A percentile compares a stretch with the other conserved stretches of the same genome.
phyloP scores from a whole-genome alignment of 1,140 invertebrate species.

The Lasaia peninsularis region DNA sequence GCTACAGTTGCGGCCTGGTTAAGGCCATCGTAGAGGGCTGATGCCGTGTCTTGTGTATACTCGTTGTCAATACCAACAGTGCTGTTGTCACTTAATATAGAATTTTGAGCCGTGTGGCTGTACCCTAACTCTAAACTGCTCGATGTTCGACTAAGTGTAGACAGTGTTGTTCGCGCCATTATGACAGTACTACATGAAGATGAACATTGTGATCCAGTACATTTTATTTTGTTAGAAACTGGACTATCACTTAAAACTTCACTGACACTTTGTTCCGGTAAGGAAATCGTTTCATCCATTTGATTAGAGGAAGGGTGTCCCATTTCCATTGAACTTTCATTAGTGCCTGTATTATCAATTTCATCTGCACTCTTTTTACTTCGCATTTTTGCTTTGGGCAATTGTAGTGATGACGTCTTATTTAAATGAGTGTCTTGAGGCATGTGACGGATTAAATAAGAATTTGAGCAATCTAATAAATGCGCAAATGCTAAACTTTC shows the following conservation, averaged over 20 bases:
- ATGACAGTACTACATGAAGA: slow-evolving; percentile 90
- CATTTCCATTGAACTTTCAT: slow-evolving; percentile 51
- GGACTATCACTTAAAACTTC: slow-evolving; percentile 58
- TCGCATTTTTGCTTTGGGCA: slow-evolving; percentile 54
- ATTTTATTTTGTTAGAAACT: slow-evolving; percentile 61
- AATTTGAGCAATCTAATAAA: slow-evolving; percentile 79
- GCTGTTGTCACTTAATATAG: slow-evolving; percentile 82
- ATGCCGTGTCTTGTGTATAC: slow-evolving; percentile 76
- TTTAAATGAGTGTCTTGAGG: slow-evolving; percentile 44
- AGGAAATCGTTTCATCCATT: slow-evolving; percentile 46
- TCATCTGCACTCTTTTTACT: slow-evolving; percentile 51
- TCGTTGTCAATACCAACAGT: slow-evolving; percentile 75
- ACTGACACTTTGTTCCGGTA: slow-evolving; percentile 49
- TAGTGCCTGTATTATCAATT: slow-evolving; percentile 39
- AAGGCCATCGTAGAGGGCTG: slow-evolving; percentile 64
- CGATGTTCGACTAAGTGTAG: slow-evolving; percentile 79
- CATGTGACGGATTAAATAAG: slow-evolving; percentile 54
- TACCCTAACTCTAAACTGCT: slow-evolving; percentile 89
- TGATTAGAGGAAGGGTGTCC: slow-evolving; percentile 39
- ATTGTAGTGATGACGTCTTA: slow-evolving; percentile 54
- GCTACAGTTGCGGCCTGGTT: slow-evolving; percentile 69
- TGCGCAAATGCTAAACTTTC: slow-evolving; percentile 86
- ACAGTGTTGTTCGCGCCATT: slow-evolving; percentile 79
- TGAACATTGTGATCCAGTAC: slow-evolving; percentile 86
- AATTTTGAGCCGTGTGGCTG: slow-evolving; percentile 90